Evolutionary conservation across 1,140 invertebrate species (phyloP).

Genomic region (Triops longicaudatus): DNA sequence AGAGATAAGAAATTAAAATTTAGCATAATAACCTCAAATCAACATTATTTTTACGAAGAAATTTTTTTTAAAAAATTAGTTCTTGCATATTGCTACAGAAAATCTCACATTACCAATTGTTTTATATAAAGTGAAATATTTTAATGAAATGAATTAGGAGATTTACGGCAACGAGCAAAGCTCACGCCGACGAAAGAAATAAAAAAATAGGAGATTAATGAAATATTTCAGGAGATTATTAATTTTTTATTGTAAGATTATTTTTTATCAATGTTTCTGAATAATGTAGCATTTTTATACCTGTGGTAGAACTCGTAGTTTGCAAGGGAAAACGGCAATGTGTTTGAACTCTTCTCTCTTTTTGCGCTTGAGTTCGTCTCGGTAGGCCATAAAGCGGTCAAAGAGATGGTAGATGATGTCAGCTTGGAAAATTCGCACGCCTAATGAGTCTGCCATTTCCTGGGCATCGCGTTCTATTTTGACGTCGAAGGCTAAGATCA

Average conservation of each 20-base stretch:
- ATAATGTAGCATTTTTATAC: slow-evolving; percentile 50
- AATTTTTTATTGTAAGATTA: too few species aligned
- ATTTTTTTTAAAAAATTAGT: too few species aligned
- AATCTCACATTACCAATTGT: too few species aligned
- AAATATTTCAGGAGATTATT: too few species aligned
- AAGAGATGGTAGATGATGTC: slow-evolving; percentile 99
- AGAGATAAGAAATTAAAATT: slow-evolving; percentile 16
- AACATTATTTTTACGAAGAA: too few species aligned
- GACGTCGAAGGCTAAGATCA: slow-evolving; percentile 98
- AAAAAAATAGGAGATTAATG: too few species aligned
- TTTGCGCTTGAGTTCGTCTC: slow-evolving; percentile 84
- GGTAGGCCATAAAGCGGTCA: slow-evolving; percentile 91
- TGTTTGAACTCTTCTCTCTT: slow-evolving; percentile 92
- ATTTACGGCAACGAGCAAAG: too few species aligned
- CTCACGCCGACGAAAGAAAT: too few species aligned
- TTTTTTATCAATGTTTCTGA: too few species aligned
- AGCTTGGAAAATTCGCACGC: slow-evolving; percentile 95
- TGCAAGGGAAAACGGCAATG: slow-evolving; percentile 97
- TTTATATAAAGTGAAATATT: too few species aligned
- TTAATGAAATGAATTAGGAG: too few species aligned
- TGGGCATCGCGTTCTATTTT: slow-evolving; percentile 96
- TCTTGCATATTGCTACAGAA: too few species aligned
- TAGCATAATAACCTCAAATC: slow-evolving; percentile 40
- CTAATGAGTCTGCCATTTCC: slow-evolving; percentile 86
- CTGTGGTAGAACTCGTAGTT: slow-evolving; percentile 73